Base-by-base conservation (phyloP, 2,888 invertebrate species). In the Drosophila borealis region DNA sequence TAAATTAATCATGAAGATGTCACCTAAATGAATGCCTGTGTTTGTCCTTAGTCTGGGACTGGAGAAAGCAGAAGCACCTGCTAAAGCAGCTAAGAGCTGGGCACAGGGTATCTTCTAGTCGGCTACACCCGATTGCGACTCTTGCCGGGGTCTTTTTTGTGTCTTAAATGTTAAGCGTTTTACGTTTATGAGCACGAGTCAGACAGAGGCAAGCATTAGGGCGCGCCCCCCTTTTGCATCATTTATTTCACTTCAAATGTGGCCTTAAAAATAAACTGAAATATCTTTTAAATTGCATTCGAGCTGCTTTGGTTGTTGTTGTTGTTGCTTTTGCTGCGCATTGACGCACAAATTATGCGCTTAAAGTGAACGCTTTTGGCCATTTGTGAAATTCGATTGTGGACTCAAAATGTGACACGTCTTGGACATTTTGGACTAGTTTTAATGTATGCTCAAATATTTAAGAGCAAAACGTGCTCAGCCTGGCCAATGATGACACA, bases 131-230 rank as follows among this genome's bases (percentile, higher is more conserved):
- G 3, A 6, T 10, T 8, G 3, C 0, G 10, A n/a, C 42, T 17
- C 10, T 41, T 56, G 19, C n/a, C 29, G 10, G 29, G 51, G 5
- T 60, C 39, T 19, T 33, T 46, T 55, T 65, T 63, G 73, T 79
- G 80, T 75, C 77, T 80, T 74, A 72, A 81, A 71, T 74, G 80
- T 78, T 85, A 80, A 85, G 86, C 84, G 88, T 74, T 85, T 85
- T 88, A 82, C 76, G 88, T 74, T 82, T 78, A 80, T 79, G 80
- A 65, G 71, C 63, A 53, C 44, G 54, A 70, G 34, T 53, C 61
- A 67, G 57, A 65, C 53, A 67, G 48, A 60, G 39, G 53, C 44
- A 49, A 8, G 17, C 45, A 51, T 48, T 56, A 59, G 25, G 36
- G 48, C 49, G 41, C 17, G n/a, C 37, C 13, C 45, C 8, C 59